phyloP scores from a whole-genome alignment of 2,888 invertebrate species.

The Noctua pronuba region DNA sequence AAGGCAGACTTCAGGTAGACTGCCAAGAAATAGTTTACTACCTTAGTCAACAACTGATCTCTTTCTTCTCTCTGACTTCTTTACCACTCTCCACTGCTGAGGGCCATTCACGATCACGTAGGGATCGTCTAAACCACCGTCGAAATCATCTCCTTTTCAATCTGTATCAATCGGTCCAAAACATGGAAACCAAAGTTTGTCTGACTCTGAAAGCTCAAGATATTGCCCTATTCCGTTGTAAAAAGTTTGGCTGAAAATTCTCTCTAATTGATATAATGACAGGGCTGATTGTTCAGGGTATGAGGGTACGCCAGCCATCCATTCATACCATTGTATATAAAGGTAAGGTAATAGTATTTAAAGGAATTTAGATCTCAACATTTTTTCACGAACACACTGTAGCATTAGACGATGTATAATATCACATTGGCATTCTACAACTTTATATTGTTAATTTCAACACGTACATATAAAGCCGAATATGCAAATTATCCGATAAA shows the following conservation, averaged over 20 bases:
- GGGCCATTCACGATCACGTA: neutral
- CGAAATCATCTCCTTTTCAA: neutral
- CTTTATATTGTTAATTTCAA: slow-evolving; percentile 32
- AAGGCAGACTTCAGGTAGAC: neutral
- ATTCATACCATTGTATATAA: neutral
- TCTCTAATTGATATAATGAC: neutral
- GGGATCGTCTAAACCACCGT: neutral
- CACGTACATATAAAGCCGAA: slow-evolving; percentile 23
- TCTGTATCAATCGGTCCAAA: neutral
- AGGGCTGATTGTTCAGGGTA: neutral
- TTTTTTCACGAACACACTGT: neutral
- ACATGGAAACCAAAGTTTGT: neutral
- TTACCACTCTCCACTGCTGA: neutral
- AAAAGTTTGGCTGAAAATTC: neutral
- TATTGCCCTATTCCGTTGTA: neutral
- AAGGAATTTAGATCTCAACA: neutral
- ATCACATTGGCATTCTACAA: slow-evolving; percentile 17
- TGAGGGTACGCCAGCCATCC: neutral
- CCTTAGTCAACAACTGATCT: neutral
- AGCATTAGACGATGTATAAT: neutral
- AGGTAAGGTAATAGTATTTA: neutral
- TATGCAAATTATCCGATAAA: slow-evolving; percentile 44
- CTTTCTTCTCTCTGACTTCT: neutral
- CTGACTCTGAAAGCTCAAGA: neutral
- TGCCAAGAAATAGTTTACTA: neutral